phyloP scores from a whole-genome alignment of 2,888 invertebrate species.

The Campoplex capitator region DNA sequence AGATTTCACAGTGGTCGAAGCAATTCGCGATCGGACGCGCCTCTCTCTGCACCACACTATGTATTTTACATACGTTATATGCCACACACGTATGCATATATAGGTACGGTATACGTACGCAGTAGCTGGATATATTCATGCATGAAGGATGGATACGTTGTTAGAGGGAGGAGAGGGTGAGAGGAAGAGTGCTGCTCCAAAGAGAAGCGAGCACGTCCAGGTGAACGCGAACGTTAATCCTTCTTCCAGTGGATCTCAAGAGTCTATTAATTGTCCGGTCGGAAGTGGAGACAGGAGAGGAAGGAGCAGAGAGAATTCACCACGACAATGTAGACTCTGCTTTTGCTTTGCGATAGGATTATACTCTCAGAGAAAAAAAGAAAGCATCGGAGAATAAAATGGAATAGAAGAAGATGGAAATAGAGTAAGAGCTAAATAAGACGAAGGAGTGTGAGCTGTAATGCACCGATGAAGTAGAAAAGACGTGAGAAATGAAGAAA shows the following conservation, averaged over 20 bases:
- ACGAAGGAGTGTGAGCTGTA: slow-evolving; percentile 54
- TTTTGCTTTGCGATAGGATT: slow-evolving; percentile 32
- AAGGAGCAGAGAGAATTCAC: slow-evolving; percentile 4
- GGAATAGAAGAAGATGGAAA: slow-evolving; percentile 28
- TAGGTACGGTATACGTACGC: slow-evolving; percentile 17
- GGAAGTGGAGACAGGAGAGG: slow-evolving; percentile 60
- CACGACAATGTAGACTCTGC: slow-evolving; percentile 17
- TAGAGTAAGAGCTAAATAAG: slow-evolving; percentile 34
- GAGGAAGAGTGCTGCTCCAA: slow-evolving; percentile 37
- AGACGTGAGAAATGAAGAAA: slow-evolving; percentile 49
- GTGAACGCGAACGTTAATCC: slow-evolving; percentile 63
- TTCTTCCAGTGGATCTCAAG: slow-evolving; percentile 60
- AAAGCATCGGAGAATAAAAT: slow-evolving; percentile 20
- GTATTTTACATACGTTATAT: slow-evolving; percentile 57
- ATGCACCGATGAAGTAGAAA: slow-evolving; percentile 42
- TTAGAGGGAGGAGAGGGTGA: slow-evolving; percentile 17
- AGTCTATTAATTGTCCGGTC: slow-evolving; percentile 69
- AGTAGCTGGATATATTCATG: slow-evolving; percentile 43
- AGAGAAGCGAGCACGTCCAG: slow-evolving; percentile 29
- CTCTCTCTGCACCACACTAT: slow-evolving; percentile 20
- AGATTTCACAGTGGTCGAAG: slow-evolving; percentile 62
- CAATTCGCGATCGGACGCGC: slow-evolving; percentile 60
- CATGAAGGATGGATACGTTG: slow-evolving; percentile 27
- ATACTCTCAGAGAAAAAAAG: slow-evolving; percentile 19
- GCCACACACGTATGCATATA: background rate